Conservation (phyloP, 2,113 vertebrate genomes). For the Centropus bengalensis region DNA sequence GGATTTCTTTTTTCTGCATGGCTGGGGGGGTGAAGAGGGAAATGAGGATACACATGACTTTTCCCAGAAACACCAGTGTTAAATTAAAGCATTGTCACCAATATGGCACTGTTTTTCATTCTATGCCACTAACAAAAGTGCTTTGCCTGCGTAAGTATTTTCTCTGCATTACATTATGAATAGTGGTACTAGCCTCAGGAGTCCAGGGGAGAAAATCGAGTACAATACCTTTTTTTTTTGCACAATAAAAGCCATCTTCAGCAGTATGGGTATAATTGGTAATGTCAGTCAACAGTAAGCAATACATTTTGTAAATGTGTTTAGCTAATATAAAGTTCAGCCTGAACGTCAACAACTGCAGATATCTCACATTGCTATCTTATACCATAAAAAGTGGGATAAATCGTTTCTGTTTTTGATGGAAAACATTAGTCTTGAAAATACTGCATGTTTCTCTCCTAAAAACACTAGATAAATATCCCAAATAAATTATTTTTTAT, state of each 20-base stretch:
- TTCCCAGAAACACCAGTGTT: background rate
- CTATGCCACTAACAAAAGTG: background rate
- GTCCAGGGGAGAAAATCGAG: background rate
- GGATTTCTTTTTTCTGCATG: background rate
- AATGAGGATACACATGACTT: background rate
- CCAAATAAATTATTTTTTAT: background rate
- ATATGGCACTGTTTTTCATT: background rate
- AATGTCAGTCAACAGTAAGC: background rate
- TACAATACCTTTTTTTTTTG: background rate
- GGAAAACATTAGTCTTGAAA: background rate
- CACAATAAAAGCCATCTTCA: background rate
- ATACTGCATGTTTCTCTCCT: background rate
- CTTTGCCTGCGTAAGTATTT: background rate
- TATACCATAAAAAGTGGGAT: background rate
- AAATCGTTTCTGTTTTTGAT: background rate
- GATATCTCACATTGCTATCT: background rate
- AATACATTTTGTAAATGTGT: background rate
- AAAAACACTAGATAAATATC: background rate
- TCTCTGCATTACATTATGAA: background rate
- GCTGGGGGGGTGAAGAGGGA: too few relatives aligned
- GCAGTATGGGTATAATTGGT: background rate
- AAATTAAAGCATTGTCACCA: background rate
- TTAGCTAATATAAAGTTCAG: background rate
- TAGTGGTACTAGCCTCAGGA: background rate
- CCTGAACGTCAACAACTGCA: background rate